phyloP scores from a whole-genome alignment of 2,797 vertebrate species.

The Dermochelys coriacea region DNA sequence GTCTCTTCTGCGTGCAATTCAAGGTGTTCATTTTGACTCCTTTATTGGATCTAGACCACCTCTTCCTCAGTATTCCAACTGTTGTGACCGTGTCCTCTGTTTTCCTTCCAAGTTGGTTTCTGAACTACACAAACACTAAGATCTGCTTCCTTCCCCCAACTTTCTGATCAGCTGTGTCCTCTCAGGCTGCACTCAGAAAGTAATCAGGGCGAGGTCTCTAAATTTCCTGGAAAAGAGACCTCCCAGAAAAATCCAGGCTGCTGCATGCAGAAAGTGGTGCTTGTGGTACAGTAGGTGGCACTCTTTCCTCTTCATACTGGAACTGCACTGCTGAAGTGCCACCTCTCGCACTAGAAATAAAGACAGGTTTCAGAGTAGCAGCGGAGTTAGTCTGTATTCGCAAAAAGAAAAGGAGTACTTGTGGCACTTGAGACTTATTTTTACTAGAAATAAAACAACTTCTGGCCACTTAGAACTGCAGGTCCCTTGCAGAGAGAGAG shows the following conservation, averaged over 20 bases:
- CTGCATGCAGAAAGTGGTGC: neutral
- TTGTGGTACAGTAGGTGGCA: neutral
- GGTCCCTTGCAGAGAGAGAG: constrained; percentile 25
- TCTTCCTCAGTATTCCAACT: constrained; percentile 48
- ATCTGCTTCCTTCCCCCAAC: neutral
- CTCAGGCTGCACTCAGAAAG: neutral
- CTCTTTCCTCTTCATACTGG: neutral
- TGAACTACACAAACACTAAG: neutral
- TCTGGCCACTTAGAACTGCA: accelerated
- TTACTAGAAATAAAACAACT: neutral
- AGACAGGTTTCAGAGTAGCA: neutral
- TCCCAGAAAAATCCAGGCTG: neutral
- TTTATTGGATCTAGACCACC: constrained; percentile 39
- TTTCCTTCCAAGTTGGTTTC: constrained; percentile 29
- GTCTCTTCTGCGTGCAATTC: neutral
- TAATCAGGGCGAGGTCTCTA: neutral
- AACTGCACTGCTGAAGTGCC: neutral
- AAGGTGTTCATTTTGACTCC: neutral
- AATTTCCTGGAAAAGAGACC: neutral
- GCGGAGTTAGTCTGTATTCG: no score
- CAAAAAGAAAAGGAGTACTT: no score
- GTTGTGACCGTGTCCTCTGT: neutral
- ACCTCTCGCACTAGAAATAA: neutral
- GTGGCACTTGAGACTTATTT: no score
- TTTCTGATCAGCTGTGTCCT: neutral